Conservation (phyloP, 2,888 invertebrate species). For the Choristoneura rosaceana region DNA sequence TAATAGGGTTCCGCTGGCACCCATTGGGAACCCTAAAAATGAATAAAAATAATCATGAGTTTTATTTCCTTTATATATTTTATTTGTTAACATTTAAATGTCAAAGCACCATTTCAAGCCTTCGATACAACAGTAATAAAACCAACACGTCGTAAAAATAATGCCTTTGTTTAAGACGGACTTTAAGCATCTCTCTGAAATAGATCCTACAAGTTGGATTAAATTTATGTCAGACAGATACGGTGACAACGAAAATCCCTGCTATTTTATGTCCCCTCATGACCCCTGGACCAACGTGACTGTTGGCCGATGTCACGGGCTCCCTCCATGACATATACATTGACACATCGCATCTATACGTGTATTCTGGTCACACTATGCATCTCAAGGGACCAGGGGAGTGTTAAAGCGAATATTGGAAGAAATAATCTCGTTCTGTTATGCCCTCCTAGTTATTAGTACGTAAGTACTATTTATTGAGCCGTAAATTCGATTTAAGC, state of each 20-base stretch:
- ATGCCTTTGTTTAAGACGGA: slow-evolving; percentile 14
- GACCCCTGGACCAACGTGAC: slow-evolving; percentile 41
- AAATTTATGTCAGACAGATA: slow-evolving; percentile 40
- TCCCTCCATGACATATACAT: slow-evolving; percentile 34
- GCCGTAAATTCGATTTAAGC: slow-evolving; percentile 40
- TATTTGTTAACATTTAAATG: not conserved
- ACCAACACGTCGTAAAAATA: slow-evolving; percentile 6
- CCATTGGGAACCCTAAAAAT: too few species aligned
- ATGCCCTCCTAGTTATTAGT: slow-evolving; percentile 41
- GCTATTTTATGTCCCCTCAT: slow-evolving; percentile 39
- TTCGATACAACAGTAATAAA: not conserved
- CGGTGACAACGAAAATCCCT: slow-evolving; percentile 39
- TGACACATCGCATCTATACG: slow-evolving; percentile 24
- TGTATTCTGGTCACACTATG: slow-evolving; percentile 40
- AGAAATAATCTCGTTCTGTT: slow-evolving; percentile 43
- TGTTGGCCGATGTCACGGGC: slow-evolving; percentile 20
- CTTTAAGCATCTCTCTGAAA: slow-evolving; percentile 33
- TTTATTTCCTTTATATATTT: not conserved
- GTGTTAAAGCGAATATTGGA: slow-evolving; percentile 39
- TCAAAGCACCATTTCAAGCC: not conserved
- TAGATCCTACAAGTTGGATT: slow-evolving; percentile 40
- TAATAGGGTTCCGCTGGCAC: too few species aligned
- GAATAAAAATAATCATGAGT: not conserved
- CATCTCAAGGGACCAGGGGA: slow-evolving; percentile 40
- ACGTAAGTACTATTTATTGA: slow-evolving; percentile 40